Base-by-base conservation (phyloP, 1,140 invertebrate genomes). In the Dreissena rostriformis region DNA sequence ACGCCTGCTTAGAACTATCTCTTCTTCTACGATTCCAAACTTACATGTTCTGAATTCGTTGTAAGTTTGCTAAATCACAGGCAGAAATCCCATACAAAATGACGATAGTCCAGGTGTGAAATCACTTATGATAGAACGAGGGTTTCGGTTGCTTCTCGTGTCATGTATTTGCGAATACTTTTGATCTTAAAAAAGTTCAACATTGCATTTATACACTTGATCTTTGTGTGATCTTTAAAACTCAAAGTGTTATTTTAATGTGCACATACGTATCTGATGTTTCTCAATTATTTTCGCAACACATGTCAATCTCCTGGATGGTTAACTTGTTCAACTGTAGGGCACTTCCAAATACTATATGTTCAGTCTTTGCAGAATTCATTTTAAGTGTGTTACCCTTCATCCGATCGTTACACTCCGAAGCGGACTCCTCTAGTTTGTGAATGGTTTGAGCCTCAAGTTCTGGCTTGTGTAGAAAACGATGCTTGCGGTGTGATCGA, bases 161-260 rank as follows among this genome's bases (percentile, higher is more conserved):
- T 68, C 19, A 68, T 5, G 26, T 28, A 68, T 68, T 68, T 68
- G 19, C 67, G 67, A 68, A 68, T 68, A 68, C 2, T 68, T 39
- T 68, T 68, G 19, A 68, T 68, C 17, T 26, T 26, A 68, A 68
- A 68, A 68, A 22, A 68, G 26, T 39, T 68, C 26, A 68, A 7
- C 67, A 68, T 68, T 17, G 67, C 67, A 8, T 19, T 68, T 68
- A 5, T 19, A 22, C 67, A 22, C 26, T 68, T 68, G 19, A 22
- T n/a, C 26, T 68, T 68, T 26, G 24, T 28, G 26, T 68, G 67
- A n/a, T 68, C 24, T 68, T 68, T 68, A 26, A 68, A 68, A 68
- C 17, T 68, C 26, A 68, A 68, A 22, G 24, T 68, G 6, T 68
- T 26, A 26, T 68, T n/a, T 6, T 7, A 28, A 68, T 22, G 24